Conservation (phyloP, 2,888 invertebrate genomes). For the Hydriomena furcata region DNA sequence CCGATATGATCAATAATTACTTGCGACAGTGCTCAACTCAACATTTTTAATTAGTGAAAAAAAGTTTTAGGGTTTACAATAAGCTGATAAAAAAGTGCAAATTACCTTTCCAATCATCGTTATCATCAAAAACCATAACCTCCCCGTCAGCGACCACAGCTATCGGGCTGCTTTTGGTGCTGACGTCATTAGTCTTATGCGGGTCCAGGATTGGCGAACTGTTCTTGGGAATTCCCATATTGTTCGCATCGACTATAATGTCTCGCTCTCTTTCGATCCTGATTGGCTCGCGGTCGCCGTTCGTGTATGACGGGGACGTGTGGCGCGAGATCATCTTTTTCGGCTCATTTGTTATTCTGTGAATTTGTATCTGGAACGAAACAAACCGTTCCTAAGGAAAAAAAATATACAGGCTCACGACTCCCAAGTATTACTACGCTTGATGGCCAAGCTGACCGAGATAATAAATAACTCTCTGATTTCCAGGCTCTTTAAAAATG, state of each 20-base stretch:
- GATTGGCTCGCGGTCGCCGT: conserved; percentile 65
- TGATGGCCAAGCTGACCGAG: too few relatives aligned
- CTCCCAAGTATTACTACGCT: too few relatives aligned
- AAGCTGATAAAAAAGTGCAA: neutral
- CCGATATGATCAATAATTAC: too few relatives aligned
- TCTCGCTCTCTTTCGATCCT: conserved; percentile 38
- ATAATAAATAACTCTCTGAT: too few relatives aligned
- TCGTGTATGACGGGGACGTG: conserved; percentile 76
- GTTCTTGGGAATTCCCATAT: conserved; percentile 76
- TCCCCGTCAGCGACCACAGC: conserved; percentile 89
- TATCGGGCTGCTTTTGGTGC: conserved; percentile 80
- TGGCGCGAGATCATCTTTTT: conserved; percentile 79
- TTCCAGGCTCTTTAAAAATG: too few relatives aligned
- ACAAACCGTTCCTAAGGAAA: too few relatives aligned
- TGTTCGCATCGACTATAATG: conserved; percentile 37
- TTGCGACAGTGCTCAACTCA: too few relatives aligned
- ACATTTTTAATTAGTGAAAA: too few relatives aligned
- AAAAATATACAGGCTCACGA: too few relatives aligned
- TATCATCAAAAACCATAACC: conserved; percentile 94
- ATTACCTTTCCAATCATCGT: conserved; percentile 90
- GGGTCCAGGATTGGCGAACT: conserved; percentile 77
- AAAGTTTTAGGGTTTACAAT: too few relatives aligned
- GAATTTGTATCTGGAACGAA: conserved; percentile 65
- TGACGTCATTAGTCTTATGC: conserved; percentile 71
- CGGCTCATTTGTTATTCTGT: conserved; percentile 75